These are phyloP conservation scores for Morbakka virulenta DNA, from an alignment of 30 jellyfish, hydroid and myxozoan species.

Conservation along the genomic window DNA sequence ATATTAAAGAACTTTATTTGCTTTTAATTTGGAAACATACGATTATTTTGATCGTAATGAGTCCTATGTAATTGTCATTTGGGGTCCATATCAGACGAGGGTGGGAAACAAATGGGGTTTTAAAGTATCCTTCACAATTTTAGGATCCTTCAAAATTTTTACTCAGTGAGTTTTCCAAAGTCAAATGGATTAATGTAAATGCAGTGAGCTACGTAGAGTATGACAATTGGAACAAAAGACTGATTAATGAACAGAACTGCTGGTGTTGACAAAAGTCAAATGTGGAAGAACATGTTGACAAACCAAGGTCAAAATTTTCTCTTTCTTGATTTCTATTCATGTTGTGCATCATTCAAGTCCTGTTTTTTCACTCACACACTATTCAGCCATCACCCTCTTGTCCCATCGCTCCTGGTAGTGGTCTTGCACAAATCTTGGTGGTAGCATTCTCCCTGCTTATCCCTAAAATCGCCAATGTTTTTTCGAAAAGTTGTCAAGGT, in stretches of 20 bases:
- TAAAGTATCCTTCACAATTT: too few relatives aligned
- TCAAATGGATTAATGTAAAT: neutral
- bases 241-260: neutral
- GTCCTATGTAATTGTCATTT: neutral
- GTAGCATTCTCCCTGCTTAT: neutral
- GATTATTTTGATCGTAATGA: neutral
- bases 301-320: neutral
- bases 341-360: neutral
- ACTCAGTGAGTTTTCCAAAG: neutral
- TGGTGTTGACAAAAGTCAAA: neutral
- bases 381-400: neutral
- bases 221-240: neutral
- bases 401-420: neutral
- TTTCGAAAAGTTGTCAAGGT: neutral
- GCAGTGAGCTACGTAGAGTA: neutral
- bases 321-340: neutral
- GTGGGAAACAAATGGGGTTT: neutral
- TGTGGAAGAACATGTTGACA: neutral
- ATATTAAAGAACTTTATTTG: neutral
- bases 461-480: neutral
- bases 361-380: neutral
- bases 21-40: neutral
- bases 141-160: too few relatives aligned
- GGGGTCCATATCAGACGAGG: neutral
- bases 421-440: neutral